Evolutionary conservation across 2,888 invertebrate species (phyloP).

Genomic region (Eugnorisma glareosa): DNA sequence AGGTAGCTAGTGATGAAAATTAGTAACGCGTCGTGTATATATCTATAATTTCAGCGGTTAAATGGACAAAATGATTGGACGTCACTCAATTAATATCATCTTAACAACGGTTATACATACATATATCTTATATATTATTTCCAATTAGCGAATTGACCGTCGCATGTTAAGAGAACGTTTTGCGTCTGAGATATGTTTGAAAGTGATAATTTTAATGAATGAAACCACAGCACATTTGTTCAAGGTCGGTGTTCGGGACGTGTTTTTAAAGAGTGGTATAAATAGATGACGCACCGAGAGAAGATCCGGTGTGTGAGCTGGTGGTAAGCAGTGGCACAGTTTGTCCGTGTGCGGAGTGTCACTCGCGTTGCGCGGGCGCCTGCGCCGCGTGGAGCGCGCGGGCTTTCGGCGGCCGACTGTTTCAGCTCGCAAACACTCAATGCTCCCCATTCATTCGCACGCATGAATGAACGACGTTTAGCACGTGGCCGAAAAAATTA

Average conservation of each 20-base stretch:
- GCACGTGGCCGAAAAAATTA: slow-evolving; percentile 82
- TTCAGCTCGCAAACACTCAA: slow-evolving; percentile 70
- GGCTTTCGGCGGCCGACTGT: slow-evolving; percentile 84
- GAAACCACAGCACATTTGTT: slow-evolving; percentile 76
- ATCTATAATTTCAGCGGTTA: slow-evolving; percentile 62
- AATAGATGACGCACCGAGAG: slow-evolving; percentile 84
- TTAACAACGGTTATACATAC: too few species aligned
- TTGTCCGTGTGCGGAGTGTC: slow-evolving; percentile 60
- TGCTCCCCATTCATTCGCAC: slow-evolving; percentile 84
- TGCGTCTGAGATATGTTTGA: slow-evolving; percentile 68
- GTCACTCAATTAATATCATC: slow-evolving; percentile 77
- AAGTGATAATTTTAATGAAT: slow-evolving; percentile 79
- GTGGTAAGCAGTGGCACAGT: slow-evolving; percentile 69
- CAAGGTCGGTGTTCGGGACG: slow-evolving; percentile 79
- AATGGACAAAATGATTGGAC: slow-evolving; percentile 71
- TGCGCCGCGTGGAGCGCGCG: slow-evolving; percentile 83
- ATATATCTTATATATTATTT: slow-evolving; percentile 77
- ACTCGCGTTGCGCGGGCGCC: slow-evolving; percentile 75
- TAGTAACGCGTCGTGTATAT: slow-evolving; percentile 42
- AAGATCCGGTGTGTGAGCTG: slow-evolving; percentile 76
- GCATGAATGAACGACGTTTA: slow-evolving; percentile 85
- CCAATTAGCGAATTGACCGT: slow-evolving; percentile 76
- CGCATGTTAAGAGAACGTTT: slow-evolving; percentile 68
- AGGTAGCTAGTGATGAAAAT: slow-evolving; percentile 29
- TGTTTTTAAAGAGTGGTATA: slow-evolving; percentile 76